Evolutionary conservation across 1,140 invertebrate genomes (phyloP).

Genomic region (Ceratina australensis): DNA sequence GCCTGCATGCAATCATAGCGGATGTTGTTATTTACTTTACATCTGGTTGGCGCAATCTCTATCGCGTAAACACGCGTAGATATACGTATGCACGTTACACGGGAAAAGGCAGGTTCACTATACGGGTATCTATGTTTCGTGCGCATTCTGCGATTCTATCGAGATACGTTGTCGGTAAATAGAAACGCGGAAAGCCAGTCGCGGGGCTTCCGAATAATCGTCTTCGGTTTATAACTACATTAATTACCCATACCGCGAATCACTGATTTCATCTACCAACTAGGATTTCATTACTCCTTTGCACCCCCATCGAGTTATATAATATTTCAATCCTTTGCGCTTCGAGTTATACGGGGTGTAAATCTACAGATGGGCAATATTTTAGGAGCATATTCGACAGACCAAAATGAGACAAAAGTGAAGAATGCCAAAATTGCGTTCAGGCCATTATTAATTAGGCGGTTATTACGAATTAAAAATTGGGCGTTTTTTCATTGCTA

Average conservation of each 20-base stretch:
- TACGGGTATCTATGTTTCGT: slow-evolving; percentile 6
- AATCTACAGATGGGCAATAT: too few relatives aligned
- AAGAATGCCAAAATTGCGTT: too few relatives aligned
- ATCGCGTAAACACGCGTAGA: slow-evolving; percentile 36
- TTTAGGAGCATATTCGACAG: too few relatives aligned
- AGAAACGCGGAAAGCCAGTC: neutral
- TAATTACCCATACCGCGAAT: neutral
- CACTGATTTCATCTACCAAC: too few relatives aligned
- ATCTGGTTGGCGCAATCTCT: slow-evolving; percentile 56
- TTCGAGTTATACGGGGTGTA: too few relatives aligned
- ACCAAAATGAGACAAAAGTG: too few relatives aligned
- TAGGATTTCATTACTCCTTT: too few relatives aligned
- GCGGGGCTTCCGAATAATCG: slow-evolving; percentile 22
- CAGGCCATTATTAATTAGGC: too few relatives aligned
- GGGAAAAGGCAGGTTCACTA: neutral
- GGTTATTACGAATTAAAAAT: too few relatives aligned
- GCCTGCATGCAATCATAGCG: slow-evolving; percentile 50
- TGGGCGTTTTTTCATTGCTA: too few relatives aligned
- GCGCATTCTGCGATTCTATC: slow-evolving; percentile 17
- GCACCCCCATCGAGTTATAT: too few relatives aligned
- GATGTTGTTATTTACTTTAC: slow-evolving; percentile 63
- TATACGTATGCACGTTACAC: neutral
- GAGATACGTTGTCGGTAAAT: neutral
- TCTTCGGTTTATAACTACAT: neutral
- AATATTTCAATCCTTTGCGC: too few relatives aligned